A percentile compares a stretch with the other conserved stretches of the same genome.
phyloP scores from a whole-genome alignment of 2,113 vertebrate genomes.

The Ovis canadensis region DNA sequence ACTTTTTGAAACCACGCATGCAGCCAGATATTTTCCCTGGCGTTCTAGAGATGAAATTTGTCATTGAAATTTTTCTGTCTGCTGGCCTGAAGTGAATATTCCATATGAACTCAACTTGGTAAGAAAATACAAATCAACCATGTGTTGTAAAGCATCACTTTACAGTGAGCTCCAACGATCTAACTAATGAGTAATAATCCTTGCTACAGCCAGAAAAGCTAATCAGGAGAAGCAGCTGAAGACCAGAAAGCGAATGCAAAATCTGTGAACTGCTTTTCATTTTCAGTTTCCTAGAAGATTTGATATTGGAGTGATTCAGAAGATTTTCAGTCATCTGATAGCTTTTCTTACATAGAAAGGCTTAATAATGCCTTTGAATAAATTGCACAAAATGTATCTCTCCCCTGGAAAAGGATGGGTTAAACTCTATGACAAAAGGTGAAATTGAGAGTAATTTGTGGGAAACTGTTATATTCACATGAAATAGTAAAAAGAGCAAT shows the following conservation, averaged over 20 bases:
- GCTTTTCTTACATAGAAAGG: neutral
- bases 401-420: neutral
- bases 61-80: neutral
- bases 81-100: neutral
- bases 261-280: neutral
- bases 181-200: neutral
- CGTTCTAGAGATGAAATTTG: neutral
- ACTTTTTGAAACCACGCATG: neutral
- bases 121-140: neutral
- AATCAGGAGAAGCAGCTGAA: neutral
- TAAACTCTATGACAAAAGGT: neutral
- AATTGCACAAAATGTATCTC: conserved; percentile 4
- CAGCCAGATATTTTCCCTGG: neutral
- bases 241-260: neutral
- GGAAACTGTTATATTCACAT: neutral
- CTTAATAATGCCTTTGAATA: neutral
- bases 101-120: neutral
- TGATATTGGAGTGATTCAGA: neutral
- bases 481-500: neutral
- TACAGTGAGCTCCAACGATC: neutral
- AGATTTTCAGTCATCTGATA: neutral
- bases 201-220: neutral
- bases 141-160: neutral
- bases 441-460: neutral
- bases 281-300: neutral